Evolutionary conservation across 2,797 vertebrate genomes (phyloP).

Genomic region (Mormyrops boulengeri): DNA sequence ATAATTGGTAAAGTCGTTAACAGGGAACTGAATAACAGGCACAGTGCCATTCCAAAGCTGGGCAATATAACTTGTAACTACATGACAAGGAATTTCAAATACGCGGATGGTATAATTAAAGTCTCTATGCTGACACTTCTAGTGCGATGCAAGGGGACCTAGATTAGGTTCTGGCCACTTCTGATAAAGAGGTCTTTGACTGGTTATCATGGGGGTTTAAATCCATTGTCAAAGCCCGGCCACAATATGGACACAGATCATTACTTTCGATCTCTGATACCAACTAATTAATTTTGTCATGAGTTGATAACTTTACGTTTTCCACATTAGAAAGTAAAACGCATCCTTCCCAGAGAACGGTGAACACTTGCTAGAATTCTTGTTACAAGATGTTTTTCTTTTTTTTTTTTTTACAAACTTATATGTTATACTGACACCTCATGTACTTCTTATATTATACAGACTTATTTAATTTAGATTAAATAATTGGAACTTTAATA

Average conservation of each 20-base stretch:
- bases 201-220: not conserved
- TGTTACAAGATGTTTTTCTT: not conserved
- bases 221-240: not conserved
- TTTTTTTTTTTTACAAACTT: not conserved
- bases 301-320: not conserved
- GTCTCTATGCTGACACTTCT: not conserved
- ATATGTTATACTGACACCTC: not conserved
- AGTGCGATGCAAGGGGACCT: not conserved
- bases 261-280: not conserved
- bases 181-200: not conserved
- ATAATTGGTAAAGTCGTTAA: not conserved
- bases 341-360: not conserved
- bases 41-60: not conserved
- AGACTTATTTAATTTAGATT: not conserved
- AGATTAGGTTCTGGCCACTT: not conserved
- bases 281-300: not conserved
- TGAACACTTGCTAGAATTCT: not conserved
- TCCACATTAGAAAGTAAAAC: not conserved
- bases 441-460: not conserved
- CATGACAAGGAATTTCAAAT: slow-evolving; percentile 5
- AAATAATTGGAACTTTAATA: not conserved
- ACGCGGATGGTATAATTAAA: not conserved
- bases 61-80: not conserved
- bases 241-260: not conserved
- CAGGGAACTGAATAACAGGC: not conserved